Conservation (phyloP, 1,140 invertebrate genomes). For the Trichonephila clavata region DNA sequence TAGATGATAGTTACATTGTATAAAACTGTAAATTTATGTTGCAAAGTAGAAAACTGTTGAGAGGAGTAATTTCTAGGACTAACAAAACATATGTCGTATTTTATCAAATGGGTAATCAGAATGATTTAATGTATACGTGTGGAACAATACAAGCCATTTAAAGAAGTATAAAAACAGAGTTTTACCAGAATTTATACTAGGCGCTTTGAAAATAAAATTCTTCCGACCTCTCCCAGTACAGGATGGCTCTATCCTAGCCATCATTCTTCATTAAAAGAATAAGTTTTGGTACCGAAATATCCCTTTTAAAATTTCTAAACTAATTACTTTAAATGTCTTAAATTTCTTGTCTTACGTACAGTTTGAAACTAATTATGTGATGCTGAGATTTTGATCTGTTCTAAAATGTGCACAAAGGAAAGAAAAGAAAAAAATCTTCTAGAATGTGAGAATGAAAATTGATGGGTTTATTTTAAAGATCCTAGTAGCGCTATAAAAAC, state of each 20-base stretch:
- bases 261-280: slow-evolving; percentile 52
- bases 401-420: neutral
- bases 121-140: neutral
- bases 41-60: no score
- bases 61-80: neutral
- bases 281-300: neutral
- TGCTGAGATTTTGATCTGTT: slow-evolving; percentile 42
- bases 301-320: slow-evolving; percentile 45
- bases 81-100: neutral
- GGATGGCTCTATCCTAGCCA: neutral
- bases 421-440: slow-evolving; percentile 3
- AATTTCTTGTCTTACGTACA: neutral
- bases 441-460: slow-evolving; percentile 37
- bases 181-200: neutral
- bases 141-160: neutral
- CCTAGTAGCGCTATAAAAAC: neutral
- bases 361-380: slow-evolving; percentile 15
- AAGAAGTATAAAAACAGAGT: neutral
- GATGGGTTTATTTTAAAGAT: slow-evolving; percentile 38
- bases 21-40: no score
- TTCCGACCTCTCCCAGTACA: neutral
- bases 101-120: neutral
- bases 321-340: slow-evolving; percentile 24
- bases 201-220: neutral
- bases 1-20: no score